Base-by-base conservation (phyloP, 2,113 vertebrate species). In the Phylloscopus trochilus region DNA sequence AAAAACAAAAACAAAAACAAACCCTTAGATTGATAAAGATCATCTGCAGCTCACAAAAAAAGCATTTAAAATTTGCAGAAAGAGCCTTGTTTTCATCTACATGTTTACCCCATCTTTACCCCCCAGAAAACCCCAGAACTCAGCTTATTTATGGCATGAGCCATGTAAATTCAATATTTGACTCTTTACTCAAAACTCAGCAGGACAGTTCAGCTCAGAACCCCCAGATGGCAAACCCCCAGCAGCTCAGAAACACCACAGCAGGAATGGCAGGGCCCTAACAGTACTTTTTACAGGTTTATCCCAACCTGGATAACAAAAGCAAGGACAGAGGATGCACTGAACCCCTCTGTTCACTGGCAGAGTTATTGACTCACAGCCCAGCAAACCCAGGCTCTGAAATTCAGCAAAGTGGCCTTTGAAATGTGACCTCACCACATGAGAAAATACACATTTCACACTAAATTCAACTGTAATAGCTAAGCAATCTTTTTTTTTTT, bases 251-350 rank as follows among this genome's bases (percentile, higher is more conserved):
- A 13, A 56, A 37, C 22, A 44, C 4, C 5, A 9, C 2, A 43
- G 10, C 37, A 69, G 31, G 2, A 22, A 9, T 0, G 1, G 5
- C 66, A 64, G 31, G 16, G 33, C 31, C 41, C 49, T 11, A 14
- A 3, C 0, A 1, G 2, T 1, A 14, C 15, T 44, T 69, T 47
- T 69, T 9, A 28, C 31, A 33, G 17, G 6, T 39, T 74, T 31
- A 1, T 41, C 37, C 11, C 49, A 31, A 78, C 24, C 3, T 6
- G 22, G 22, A 0, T 20, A 62, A 87, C 17, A 78, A 67, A 82
- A 2, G 15, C n/a, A 49, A 47, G 44, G 67, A 7, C 35, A 51
- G 59, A 52, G 72, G 8, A 59, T 2, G 22, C 17, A 44, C 28
- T 27, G 41, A 68, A 35, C 47, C 15, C 9, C 43, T 51, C 2